These are phyloP conservation scores for Corythoichthys haematopterus DNA, from an alignment of 2,113 vertebrate genomes.

Conservation along the genomic window DNA sequence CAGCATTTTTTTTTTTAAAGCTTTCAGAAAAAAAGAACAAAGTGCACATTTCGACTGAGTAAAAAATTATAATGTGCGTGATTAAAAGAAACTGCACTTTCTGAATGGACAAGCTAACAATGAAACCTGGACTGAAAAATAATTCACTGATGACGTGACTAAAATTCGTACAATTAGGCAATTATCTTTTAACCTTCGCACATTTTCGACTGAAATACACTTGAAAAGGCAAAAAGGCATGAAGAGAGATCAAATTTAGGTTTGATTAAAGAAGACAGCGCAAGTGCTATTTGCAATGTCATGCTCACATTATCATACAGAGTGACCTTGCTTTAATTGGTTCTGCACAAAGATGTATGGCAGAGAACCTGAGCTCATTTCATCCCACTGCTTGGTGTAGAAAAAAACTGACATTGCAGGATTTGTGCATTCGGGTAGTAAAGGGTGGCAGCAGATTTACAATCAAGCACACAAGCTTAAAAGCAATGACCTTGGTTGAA, in stretches of 20 bases:
- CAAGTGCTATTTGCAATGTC: background rate
- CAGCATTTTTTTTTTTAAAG: no score
- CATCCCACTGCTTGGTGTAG: conserved; percentile 11
- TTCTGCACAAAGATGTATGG: background rate
- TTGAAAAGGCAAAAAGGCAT: background rate
- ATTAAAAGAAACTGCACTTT: no score
- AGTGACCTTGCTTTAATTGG: conserved; percentile 7
- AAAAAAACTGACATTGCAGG: conserved; percentile 16
- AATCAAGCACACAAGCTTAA: conserved; percentile 9
- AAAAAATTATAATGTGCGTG: background rate
- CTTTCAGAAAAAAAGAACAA: no score
- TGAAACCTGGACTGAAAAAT: background rate
- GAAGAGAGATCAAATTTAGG: background rate
- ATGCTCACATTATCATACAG: conserved; percentile 1
- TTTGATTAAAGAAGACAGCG: conserved; percentile 7
- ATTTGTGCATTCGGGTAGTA: conserved; percentile 27
- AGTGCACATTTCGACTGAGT: background rate
- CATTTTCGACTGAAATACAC: background rate
- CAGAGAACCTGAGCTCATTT: conserved; percentile 28
- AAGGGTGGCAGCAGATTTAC: conserved; percentile 6
- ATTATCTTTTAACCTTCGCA: background rate
- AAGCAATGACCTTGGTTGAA: conserved; percentile 14
- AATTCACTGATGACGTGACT: background rate
- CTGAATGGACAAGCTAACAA: background rate
- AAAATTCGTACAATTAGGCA: background rate